phyloP scores from a whole-genome alignment of 2,888 invertebrate species.

The Mesopsocus fuscifrons region DNA sequence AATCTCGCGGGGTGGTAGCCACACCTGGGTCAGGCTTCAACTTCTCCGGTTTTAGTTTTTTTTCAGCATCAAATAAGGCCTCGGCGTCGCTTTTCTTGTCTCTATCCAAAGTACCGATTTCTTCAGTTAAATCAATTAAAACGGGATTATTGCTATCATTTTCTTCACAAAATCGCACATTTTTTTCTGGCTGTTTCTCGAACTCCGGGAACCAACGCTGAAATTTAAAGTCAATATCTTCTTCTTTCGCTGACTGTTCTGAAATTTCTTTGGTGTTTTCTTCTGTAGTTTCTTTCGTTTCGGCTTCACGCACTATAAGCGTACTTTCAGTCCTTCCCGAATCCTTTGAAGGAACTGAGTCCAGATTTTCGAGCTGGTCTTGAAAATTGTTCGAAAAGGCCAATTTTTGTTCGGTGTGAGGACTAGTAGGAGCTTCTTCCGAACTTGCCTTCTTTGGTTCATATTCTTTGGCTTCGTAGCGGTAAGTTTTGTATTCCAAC shows the following conservation, averaged over 20 bases:
- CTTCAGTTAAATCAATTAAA: neutral
- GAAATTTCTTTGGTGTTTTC: neutral
- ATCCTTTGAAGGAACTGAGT: neutral
- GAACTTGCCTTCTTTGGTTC: too few relatives aligned
- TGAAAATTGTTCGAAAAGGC: neutral
- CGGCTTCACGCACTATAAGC: neutral
- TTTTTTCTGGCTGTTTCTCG: too few relatives aligned
- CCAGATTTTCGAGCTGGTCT: neutral
- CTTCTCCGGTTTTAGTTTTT: conserved; percentile 14
- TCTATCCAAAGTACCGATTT: too few relatives aligned
- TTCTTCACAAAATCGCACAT: conserved; percentile 8
- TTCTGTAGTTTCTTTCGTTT: neutral
- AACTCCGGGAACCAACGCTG: conserved; percentile 21
- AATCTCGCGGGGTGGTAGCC: conserved; percentile 9
- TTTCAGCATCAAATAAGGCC: too few relatives aligned
- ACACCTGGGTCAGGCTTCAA: neutral
- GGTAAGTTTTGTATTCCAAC: too few relatives aligned
- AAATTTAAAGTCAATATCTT: conserved; percentile 20
- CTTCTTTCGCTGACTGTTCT: conserved; percentile 14
- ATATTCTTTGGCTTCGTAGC: too few relatives aligned
- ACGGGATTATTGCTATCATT: conserved; percentile 2
- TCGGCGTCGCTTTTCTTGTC: too few relatives aligned
- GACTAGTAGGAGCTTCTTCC: too few relatives aligned
- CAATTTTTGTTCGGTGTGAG: neutral
- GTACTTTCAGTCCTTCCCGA: neutral